Percentiles rank a stretch among this genome's conserved stretches.
phyloP scores from a whole-genome alignment of 92 coral and sea anemone genomes.

The Paragorgia papillata region DNA sequence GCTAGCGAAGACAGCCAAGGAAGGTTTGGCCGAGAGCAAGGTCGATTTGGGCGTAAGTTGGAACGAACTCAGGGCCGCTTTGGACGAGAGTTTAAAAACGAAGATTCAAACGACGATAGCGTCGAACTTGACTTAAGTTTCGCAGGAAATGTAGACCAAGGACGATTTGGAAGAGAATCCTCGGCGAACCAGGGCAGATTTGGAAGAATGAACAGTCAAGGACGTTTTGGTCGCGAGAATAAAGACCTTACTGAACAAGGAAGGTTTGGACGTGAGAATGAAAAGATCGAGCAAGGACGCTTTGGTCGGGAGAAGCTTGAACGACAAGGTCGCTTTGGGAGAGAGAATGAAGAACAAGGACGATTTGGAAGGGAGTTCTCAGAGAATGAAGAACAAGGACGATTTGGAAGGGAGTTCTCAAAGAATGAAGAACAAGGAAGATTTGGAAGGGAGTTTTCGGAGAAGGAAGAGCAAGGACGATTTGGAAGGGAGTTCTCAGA shows the following conservation, averaged over 20 bases:
- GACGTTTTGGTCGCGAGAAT: constrained; percentile 16
- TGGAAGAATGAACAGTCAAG: constrained; percentile 12
- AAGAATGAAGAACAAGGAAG: background rate
- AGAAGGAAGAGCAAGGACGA: constrained; percentile 20
- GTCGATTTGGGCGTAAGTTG: constrained; percentile 13
- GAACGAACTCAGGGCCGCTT: constrained; percentile 13
- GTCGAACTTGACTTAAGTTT: background rate
- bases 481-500: constrained; percentile 28
- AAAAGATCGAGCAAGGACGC: constrained; percentile 14
- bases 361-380: constrained; percentile 7
- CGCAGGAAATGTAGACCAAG: constrained; percentile 3
- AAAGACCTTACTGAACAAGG: constrained; percentile 1
- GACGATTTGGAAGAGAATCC: constrained; percentile 30
- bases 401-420: constrained; percentile 13
- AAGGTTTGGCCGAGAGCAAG: constrained; percentile 33
- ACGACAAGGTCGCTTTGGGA: background rate
- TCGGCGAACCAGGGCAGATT: constrained; percentile 12
- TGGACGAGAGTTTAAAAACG: constrained; percentile 4
- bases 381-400: constrained; percentile 5
- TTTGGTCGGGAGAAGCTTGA: background rate
- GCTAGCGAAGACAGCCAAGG: constrained; percentile 5
- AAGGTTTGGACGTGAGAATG: constrained; percentile 11
- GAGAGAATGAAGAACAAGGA: constrained; percentile 7
- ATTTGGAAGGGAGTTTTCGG: constrained; percentile 20
- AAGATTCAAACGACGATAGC: background rate